These are phyloP conservation scores for Poecile atricapillus DNA, from an alignment of 2,113 vertebrate genomes.

Conservation along the genomic window DNA sequence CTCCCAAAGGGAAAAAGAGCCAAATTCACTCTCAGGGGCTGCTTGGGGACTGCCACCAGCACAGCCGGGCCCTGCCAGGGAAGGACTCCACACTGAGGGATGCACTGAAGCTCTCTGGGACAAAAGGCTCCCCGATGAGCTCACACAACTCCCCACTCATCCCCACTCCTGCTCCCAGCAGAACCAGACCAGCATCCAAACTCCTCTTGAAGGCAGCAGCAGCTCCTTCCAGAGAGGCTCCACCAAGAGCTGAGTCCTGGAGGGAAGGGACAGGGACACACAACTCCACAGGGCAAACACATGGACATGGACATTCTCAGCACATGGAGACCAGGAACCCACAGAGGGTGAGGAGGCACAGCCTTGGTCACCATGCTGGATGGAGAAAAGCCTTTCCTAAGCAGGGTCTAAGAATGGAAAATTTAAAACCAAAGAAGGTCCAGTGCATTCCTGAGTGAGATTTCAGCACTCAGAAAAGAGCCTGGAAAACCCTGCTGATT, in stretches of 20 bases:
- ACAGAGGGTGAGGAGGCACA: not conserved
- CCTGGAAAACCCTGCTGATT: not conserved
- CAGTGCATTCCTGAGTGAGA: not conserved
- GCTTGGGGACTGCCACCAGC: not conserved
- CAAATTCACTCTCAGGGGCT: not conserved
- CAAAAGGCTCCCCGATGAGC: not conserved
- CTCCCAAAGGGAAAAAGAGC: not conserved
- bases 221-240: not conserved
- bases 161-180: not conserved
- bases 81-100: accelerated
- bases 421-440: not conserved
- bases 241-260: not conserved
- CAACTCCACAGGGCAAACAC: not conserved
- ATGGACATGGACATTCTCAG: not conserved
- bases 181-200: not conserved
- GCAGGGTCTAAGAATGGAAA: not conserved
- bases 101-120: accelerated
- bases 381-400: not conserved
- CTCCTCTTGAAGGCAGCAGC: not conserved
- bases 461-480: not conserved
- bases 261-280: not conserved
- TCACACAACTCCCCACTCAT: not conserved
- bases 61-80: not conserved
- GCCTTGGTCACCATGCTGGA: not conserved
- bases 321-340: not conserved